Conservation (phyloP, 2,888 invertebrate species). For the Yponomeuta malinellus region DNA sequence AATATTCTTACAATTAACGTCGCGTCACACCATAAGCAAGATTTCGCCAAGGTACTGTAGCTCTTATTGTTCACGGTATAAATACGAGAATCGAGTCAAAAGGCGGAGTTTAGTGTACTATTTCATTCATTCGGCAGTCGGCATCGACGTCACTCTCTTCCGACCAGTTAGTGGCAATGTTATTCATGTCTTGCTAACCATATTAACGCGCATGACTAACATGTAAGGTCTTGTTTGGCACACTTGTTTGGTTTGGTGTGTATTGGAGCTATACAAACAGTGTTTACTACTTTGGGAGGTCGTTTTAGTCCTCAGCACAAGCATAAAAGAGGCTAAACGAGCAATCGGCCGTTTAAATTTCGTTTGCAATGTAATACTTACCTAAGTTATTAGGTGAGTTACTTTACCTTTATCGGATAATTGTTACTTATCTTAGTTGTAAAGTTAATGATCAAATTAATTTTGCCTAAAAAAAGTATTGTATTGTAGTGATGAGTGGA, state of each 20-base stretch:
- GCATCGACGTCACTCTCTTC: background rate
- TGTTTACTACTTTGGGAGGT: background rate
- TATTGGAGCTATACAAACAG: background rate
- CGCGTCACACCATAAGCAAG: background rate
- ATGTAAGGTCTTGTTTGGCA: background rate
- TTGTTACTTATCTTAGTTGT: no score
- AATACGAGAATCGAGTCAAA: background rate
- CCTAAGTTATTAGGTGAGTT: no score
- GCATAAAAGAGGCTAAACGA: no score
- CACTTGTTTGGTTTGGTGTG: background rate
- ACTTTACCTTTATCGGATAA: no score
- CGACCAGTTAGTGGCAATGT: background rate
- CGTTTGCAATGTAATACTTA: no score
- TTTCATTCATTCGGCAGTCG: background rate
- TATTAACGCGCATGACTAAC: background rate
- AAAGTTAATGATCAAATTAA: no score
- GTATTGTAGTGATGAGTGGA: no score
- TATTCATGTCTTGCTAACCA: background rate
- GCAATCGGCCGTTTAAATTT: no score
- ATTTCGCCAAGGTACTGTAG: background rate
- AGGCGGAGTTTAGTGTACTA: background rate
- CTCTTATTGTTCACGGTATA: background rate
- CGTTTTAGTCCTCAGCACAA: no score
- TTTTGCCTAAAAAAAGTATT: no score
- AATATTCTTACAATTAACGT: background rate